Base-by-base conservation (phyloP, 2,113 vertebrate species). In the Dasypus novemcinctus region DNA sequence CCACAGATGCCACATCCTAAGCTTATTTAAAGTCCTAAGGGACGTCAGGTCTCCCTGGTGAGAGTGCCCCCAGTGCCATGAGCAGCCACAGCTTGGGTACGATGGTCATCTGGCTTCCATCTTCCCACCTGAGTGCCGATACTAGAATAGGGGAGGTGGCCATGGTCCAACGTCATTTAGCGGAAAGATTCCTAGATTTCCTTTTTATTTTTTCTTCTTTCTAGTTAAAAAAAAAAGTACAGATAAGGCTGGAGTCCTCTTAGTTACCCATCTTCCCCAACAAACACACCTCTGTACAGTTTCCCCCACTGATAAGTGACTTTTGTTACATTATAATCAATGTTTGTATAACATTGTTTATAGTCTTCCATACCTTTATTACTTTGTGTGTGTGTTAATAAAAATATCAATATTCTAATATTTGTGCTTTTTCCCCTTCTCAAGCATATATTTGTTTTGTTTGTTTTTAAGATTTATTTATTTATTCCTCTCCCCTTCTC, bases 151-250 rank as follows among this genome's bases (percentile, higher is more conserved):
- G 92, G 79, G 79, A 96, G 79, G n/a, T 79, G 75, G 41, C 74
- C 61, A 31, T 18, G 41, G 18, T 57, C 52, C 25, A 69, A 63
- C 75, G 79, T 85, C 92, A 79, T 33, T 89, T 54, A 82, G 33
- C 75, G 76, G 87, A 95, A 97, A 95, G 46, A 74, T 76, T 90
- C 49, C 71, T 93, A 82, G 90, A 38, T 82, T 94, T 95, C 66
- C 38, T 52, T 87, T 80, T 46, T 57, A 21, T 52, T 25, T 7
- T 25, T 69, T 33, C 6, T 41, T 52, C 20, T 71, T n/a, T 43
- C 23, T 57, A 69, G 54, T 72, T 71, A 91, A 82, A 71, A 87
- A 33, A 63, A 83, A n/a, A 14, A 5, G 54, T 11, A 18, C 21
- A 83, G 54, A 38, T 14, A 49, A 90, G 20, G 2, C 57, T 27